Percentiles rank a stretch among this genome's conserved stretches.
phyloP scores from a whole-genome alignment of 2,888 invertebrate species.

The Theristus sp. region DNA sequence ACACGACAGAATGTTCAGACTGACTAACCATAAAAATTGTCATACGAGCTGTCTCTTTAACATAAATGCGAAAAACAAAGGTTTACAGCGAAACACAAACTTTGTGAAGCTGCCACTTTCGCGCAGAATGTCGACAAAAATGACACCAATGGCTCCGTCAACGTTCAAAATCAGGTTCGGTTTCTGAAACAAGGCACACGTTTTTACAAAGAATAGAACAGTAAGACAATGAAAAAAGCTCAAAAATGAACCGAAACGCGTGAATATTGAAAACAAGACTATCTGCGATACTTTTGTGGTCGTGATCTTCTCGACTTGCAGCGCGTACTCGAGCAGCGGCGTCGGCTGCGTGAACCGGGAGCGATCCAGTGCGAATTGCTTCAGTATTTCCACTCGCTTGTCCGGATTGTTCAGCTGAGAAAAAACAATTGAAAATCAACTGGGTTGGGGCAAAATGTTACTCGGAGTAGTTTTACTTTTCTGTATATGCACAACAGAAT shows the following conservation, averaged over 20 bases:
- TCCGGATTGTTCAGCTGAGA: conserved; percentile 83
- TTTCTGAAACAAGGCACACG: no score
- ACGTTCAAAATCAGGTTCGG: conserved; percentile 99
- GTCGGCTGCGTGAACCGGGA: conserved; percentile 55
- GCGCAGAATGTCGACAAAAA: conserved; percentile 85
- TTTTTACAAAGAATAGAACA: no score
- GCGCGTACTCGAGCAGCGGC: conserved; percentile 79
- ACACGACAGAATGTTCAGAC: not conserved
- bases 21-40: no score
- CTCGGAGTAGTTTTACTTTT: no score
- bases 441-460: no score
- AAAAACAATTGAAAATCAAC: no score
- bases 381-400: conserved; percentile 85
- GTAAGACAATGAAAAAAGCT: no score
- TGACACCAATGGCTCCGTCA: conserved; percentile 90
- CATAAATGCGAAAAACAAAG: no score
- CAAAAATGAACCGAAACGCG: no score
- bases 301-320: conserved; percentile 95
- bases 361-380: conserved; percentile 70
- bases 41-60: no score
- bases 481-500: no score
- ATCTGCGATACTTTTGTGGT: conserved; percentile 54
- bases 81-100: conserved; percentile 33
- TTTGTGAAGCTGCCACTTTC: conserved; percentile 81
- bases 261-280: not conserved